Evolutionary conservation across 2,797 vertebrate genomes (phyloP), one percentile per base, ranked within the genome.

Genomic region (Trachops cirrhosus): DNA sequence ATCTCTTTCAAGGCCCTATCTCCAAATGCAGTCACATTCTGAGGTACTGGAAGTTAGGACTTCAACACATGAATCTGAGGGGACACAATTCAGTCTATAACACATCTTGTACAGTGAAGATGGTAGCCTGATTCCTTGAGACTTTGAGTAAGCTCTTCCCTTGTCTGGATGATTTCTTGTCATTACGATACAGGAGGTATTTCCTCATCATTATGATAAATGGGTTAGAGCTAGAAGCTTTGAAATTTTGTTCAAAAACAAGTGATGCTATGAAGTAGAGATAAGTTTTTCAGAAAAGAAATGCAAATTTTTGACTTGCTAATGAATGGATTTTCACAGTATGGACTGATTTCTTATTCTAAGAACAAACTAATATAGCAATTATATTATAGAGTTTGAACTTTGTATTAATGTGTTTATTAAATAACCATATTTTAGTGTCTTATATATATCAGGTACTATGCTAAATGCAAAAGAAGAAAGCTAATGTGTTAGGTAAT

Each of bases 351-450:
- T 64, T 64, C 70, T 75, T 89, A 50, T 89, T 95, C 67, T 5
- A 26, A 71, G 46, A 39, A 10, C 83, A 86, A 89, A 78, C n/a
- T 54, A 62, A 64, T 75, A 1, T 50, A 95, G 21, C 34, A 70
- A 39, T 87, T 96, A 87, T 9, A 90, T 71, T 90, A 41, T 74
- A 50, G 41, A 89, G 3, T 83, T 79, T 78, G 48, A 93, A 96
- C 29, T 70, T 94, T 70, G 74, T 32, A 78, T 71, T 52, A 37
- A 32, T 86, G 88, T 94, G 9, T 74, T 94, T 94, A 70, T 82
- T 59, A 88, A 94, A 71, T 83, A 94, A 48, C 68, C 32, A 39
- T 71, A 83, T 54, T 79, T 92, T 78, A 21, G 39, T 82, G 29
- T 34, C n/a, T 93, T 85, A 34, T 48, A 7, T 57, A 75, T 71